Evolutionary conservation across 64 coral and sea anemone species (phyloP).

Genomic region (Dendronephthya gigantea): DNA sequence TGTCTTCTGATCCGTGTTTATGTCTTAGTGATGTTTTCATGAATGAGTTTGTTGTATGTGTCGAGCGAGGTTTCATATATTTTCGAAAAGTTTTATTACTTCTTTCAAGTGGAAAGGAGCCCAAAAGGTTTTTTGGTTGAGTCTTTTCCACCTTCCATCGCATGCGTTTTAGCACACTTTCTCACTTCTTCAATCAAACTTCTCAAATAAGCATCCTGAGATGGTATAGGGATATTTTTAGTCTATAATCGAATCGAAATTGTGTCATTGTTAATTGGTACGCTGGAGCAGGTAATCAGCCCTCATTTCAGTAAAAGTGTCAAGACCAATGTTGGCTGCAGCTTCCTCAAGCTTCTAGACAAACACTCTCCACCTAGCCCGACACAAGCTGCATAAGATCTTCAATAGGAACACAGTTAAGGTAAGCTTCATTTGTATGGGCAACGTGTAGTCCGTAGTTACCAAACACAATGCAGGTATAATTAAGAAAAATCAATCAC

Average conservation of each 20-base stretch:
- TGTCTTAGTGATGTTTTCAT: neutral
- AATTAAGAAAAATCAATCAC: no score
- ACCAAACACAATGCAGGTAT: no score
- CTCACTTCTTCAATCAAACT: neutral
- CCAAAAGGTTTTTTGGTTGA: neutral
- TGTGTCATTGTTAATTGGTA: no score
- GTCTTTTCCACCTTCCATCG: conserved; percentile 1
- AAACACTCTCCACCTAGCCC: no score
- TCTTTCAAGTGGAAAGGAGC: neutral
- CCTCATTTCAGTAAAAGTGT: no score
- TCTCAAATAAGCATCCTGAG: neutral
- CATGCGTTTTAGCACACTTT: neutral
- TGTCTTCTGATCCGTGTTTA: conserved; percentile 4
- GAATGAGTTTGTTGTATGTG: neutral
- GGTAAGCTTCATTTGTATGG: no score
- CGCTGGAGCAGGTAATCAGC: no score
- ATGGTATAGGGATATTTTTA: conserved; percentile 3
- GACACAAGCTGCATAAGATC: no score
- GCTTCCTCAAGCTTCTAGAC: no score
- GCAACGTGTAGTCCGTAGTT: no score
- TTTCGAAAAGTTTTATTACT: neutral
- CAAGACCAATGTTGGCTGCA: no score
- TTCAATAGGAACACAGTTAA: no score
- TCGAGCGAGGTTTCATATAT: neutral
- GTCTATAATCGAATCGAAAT: neutral